Evolutionary conservation across 2,888 invertebrate genomes (phyloP).

Genomic region (Synanthedon myopaeformis): DNA sequence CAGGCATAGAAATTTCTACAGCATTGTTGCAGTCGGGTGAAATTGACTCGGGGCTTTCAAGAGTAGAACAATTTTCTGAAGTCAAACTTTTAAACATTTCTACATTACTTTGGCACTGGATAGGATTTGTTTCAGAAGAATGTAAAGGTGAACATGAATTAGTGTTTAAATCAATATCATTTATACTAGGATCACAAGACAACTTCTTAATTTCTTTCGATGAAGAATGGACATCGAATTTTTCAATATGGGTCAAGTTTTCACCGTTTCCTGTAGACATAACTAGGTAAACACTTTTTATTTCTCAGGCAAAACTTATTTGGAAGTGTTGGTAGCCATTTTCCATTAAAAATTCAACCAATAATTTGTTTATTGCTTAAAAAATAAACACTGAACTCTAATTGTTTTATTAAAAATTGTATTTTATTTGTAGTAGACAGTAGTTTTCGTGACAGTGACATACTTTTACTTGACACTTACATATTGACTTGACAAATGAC

Average conservation of each 20-base stretch:
- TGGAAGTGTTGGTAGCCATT: constrained; percentile 2
- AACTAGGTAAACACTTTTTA: constrained; percentile 16
- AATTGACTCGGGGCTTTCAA: constrained; percentile 20
- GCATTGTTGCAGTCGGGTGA: constrained; percentile 17
- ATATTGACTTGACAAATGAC: too few relatives aligned
- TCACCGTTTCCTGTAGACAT: constrained; percentile 36
- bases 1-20: constrained; percentile 8
- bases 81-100: not conserved
- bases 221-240: constrained; percentile 36
- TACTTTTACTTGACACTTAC: too few relatives aligned
- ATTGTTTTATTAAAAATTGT: constrained; percentile 9
- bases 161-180: constrained; percentile 26
- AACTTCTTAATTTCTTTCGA: constrained; percentile 29
- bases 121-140: constrained; percentile 16
- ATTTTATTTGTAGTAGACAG: too few relatives aligned
- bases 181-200: constrained; percentile 41
- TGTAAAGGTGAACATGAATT: constrained; percentile 20
- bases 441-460: too few relatives aligned
- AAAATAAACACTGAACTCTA: constrained; percentile 42
- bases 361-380: constrained; percentile 21
- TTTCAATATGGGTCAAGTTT: constrained; percentile 28
- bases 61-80: constrained; percentile 14
- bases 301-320: constrained; percentile 3
- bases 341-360: constrained; percentile 24
- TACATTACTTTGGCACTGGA: not conserved